phyloP scores from a whole-genome alignment of 2,113 vertebrate species.

The Aldabrachelys gigantea region DNA sequence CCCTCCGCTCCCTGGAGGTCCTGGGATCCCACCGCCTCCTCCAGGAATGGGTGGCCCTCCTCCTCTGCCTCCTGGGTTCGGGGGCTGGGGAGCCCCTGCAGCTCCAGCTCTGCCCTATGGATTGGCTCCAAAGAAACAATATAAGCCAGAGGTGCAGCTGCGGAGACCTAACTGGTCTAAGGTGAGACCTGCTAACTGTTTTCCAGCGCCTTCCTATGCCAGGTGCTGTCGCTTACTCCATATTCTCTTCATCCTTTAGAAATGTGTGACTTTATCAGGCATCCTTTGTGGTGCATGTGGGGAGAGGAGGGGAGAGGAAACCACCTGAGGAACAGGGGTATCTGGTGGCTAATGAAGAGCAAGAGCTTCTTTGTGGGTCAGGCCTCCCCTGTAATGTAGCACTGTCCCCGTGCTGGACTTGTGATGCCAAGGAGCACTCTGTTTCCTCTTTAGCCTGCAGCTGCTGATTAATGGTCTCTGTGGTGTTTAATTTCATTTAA shows the following conservation, averaged over 20 bases:
- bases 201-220: neutral
- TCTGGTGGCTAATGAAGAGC: too few relatives aligned
- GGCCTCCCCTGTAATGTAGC: neutral
- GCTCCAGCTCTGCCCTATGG: constrained; percentile 80
- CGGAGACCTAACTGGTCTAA: constrained; percentile 88
- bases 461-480: constrained; percentile 83
- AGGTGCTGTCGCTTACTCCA: neutral
- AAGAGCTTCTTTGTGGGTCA: neutral
- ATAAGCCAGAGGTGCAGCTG: constrained; percentile 86
- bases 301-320: neutral
- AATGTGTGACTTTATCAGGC: neutral
- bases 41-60: constrained; percentile 28
- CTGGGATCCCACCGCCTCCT: constrained; percentile 74
- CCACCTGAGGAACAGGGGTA: neutral
- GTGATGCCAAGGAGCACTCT: neutral
- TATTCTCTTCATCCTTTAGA: neutral
- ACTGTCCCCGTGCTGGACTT: neutral
- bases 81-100: constrained; percentile 74
- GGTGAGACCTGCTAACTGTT: constrained; percentile 71
- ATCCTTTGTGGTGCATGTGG: accelerated
- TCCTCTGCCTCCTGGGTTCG: constrained; percentile 67
- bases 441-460: constrained; percentile 82
- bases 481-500: constrained; percentile 82
- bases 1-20: constrained; percentile 64
- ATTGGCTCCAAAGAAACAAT: constrained; percentile 84